Conservation (phyloP, 1,140 invertebrate species). For the Callitettix versicolor region DNA sequence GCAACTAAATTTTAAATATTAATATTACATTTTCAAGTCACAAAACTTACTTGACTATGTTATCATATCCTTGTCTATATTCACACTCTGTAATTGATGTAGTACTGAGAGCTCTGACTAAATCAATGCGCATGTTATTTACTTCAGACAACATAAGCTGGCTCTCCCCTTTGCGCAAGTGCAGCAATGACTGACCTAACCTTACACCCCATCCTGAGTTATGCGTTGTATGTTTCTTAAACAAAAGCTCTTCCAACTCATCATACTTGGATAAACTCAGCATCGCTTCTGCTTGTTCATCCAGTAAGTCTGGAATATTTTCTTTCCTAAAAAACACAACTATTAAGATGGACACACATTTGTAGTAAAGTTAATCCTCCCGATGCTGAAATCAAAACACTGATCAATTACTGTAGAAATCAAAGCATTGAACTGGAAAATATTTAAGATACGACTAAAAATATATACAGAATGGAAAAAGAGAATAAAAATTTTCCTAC, state of each 20-base stretch:
- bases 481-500: too few relatives aligned
- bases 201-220: slow-evolving; percentile 46
- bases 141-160: slow-evolving; percentile 35
- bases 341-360: too few relatives aligned
- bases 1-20: too few relatives aligned
- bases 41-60: slow-evolving; percentile 60
- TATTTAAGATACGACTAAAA: too few relatives aligned
- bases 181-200: slow-evolving; percentile 45
- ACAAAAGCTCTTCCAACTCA: slow-evolving; percentile 51
- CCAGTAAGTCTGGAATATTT: slow-evolving; percentile 38
- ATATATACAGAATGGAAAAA: too few relatives aligned
- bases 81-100: slow-evolving; percentile 37
- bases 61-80: slow-evolving; percentile 73
- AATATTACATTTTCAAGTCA: too few relatives aligned
- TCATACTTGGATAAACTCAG: slow-evolving; percentile 80
- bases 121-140: slow-evolving; percentile 38
- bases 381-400: too few relatives aligned
- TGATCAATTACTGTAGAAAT: too few relatives aligned
- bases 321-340: background rate
- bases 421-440: too few relatives aligned
- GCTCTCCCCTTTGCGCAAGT: slow-evolving; percentile 36
- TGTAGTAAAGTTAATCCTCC: too few relatives aligned
- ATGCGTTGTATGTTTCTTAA: slow-evolving; percentile 35
- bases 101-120: slow-evolving; percentile 55
- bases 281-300: slow-evolving; percentile 69